Base-by-base conservation (phyloP, 2,888 invertebrate species). In the Molorchus minor region DNA sequence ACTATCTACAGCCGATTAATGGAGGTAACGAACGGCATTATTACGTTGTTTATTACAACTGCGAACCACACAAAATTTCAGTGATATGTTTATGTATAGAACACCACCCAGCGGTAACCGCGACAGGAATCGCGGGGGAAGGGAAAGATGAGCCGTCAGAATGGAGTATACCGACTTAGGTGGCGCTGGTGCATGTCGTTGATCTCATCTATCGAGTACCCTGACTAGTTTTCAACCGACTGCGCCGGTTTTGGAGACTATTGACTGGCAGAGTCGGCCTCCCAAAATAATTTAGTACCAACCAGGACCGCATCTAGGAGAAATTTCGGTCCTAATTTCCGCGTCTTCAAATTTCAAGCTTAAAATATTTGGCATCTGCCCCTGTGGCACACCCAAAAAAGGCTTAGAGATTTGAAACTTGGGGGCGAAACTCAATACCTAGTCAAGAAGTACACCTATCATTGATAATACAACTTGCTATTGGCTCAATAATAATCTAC, bases 31-130 rank as follows among this genome's bases (percentile, higher is more conserved):
- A 43, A 60, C 51, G 44, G 38, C 60, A 64, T 63, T n/a, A 57
- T 51, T 61, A 58, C 49, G 57, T 61, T 45, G 56, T 58, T 59
- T 59, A 58, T 25, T n/a, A n/a, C n/a, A n/a, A n/a, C n/a, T n/a
- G 45, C 40, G 55, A 52, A 58, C 38, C 52, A 65, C 61, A 61
- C 62, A 65, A 67, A 68, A 68, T 63, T 64, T 64, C 60, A 62
- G 51, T 60, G 63, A 62, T 47, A 44, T 67, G 63, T 65, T 65
- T 67, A 58, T 65, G 57, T 43, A n/a, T n/a, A 13, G 53, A 67
- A 67, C 71, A 70, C 69, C 70, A 69, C 71, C 69, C 71, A 70
- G 58, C 63, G 55, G 58, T 60, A 61, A 70, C 68, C 58, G 61
- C 62, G 58, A 66, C 60, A 61, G 49, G 45, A 57, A 19, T 38